Base-by-base conservation (phyloP, 2,888 invertebrate species). In the Philonicus albiceps region DNA sequence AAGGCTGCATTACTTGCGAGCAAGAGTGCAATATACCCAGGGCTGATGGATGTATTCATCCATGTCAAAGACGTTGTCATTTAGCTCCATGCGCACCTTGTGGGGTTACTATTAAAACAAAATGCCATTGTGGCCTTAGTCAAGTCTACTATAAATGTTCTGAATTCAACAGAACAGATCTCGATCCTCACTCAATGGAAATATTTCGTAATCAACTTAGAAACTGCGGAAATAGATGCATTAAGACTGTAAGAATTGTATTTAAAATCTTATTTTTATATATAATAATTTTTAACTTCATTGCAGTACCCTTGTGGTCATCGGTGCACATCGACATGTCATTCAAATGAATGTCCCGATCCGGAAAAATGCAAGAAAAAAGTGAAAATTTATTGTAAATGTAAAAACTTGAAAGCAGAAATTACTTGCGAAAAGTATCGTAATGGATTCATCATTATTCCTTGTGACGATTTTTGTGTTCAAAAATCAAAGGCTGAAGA, bases 91-190 rank as follows among this genome's bases (percentile, higher is more conserved):
- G 98, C 90, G 94, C 94, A 0, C 95, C 95, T 0, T 98, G 98
- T 91, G 94, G 94, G 73, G 93, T 94, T 86, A 93, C 95, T 89
- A 93, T 96, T 34, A 93, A 95, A 89, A 91, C 95, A 80, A 93
- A 94, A 49, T 98, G 98, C 89, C 97, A 98, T 91, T 98, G 98
- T 90, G 95, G 95, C 0, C 93, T 97, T 5, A 95, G 95, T 85
- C 95, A 96, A 88, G 93, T 96, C 3, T 96, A 96, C 89, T 93
- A 97, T 85, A 94, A 95, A 40, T 98, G 98, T 90, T 92, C 92
- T 49, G 95, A 96, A 89, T 94, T 96, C 91, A 93, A 94, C 0
- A 91, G 92, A 2, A 93, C 94, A 16, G 93, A 93, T 76, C 91
- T 91, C 1, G 90, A 91, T 53, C 91, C 91, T 84, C 91, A 93